phyloP scores from a whole-genome alignment of 1,140 invertebrate species.

The Saccostrea cuccullata region DNA sequence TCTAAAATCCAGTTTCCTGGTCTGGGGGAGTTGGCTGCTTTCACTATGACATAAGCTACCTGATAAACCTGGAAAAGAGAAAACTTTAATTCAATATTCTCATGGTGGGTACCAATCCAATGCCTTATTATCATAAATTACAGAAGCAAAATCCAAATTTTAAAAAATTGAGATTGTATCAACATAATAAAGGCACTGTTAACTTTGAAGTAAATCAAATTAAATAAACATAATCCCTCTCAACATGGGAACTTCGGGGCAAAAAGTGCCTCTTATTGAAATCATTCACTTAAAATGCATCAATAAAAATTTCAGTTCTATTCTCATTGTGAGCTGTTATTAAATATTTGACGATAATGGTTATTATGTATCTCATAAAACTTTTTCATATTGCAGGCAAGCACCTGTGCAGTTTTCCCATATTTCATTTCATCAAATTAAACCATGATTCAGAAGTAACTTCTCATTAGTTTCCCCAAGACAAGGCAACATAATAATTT shows the following conservation, averaged over 20 bases:
- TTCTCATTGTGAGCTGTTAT: neutral
- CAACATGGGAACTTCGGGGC: neutral
- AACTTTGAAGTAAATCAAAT: conserved; percentile 26
- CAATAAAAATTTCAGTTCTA: neutral
- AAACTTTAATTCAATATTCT: neutral
- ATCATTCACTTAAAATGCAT: neutral
- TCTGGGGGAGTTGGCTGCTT: conserved; percentile 97
- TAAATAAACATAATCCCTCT: conserved; percentile 20
- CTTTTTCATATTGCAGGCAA: neutral
- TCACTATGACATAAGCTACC: conserved; percentile 96
- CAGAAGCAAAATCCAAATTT: neutral
- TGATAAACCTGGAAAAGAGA: conserved; percentile 91
- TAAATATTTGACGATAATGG: neutral
- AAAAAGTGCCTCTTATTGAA: conserved; percentile 5
- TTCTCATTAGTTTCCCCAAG: no score
- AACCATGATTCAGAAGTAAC: no score
- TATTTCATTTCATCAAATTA: neutral
- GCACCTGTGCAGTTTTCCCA: neutral
- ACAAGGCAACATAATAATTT: no score
- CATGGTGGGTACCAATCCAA: neutral
- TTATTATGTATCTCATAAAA: neutral
- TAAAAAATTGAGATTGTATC: neutral
- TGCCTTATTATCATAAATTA: neutral
- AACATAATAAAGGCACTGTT: neutral
- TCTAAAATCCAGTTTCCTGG: conserved; percentile 98